Conservation (phyloP, 2,113 vertebrate species). For the Junco hyemalis region DNA sequence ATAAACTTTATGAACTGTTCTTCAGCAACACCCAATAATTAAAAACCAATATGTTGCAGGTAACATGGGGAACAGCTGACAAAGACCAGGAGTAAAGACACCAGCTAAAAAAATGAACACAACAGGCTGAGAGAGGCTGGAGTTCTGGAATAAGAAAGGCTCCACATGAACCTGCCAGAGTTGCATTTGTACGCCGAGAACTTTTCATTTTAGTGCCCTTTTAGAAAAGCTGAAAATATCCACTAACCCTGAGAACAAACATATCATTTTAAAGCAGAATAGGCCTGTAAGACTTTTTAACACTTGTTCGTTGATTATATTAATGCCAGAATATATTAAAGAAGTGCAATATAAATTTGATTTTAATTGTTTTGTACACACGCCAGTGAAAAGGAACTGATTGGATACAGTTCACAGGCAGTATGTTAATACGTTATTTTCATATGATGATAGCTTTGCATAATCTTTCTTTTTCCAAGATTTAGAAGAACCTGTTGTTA, state of each 20-base stretch:
- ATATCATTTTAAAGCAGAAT: constrained; percentile 86
- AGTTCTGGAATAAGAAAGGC: neutral
- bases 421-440: constrained; percentile 99
- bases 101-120: neutral
- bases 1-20: neutral
- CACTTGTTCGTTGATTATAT: constrained; percentile 93
- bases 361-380: constrained; percentile 99
- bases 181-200: rapidly evolving
- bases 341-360: constrained; percentile 97
- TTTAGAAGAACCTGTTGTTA: constrained; percentile 96
- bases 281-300: constrained; percentile 89
- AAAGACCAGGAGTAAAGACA: neutral
- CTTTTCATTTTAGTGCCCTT: constrained; percentile 36
- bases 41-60: neutral
- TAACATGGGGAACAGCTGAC: neutral
- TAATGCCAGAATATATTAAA: constrained; percentile 96
- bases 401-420: constrained; percentile 99
- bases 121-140: neutral
- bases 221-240: constrained; percentile 52
- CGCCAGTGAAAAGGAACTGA: constrained; percentile 99
- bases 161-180: neutral
- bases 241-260: constrained; percentile 56
- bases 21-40: neutral
- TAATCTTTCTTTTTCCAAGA: constrained; percentile 92
- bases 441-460: constrained; percentile 99